A percentile compares a stretch with the other conserved stretches of the same genome.
phyloP scores from a whole-genome alignment of 2,113 vertebrate genomes.

The Kryptolebias marmoratus region DNA sequence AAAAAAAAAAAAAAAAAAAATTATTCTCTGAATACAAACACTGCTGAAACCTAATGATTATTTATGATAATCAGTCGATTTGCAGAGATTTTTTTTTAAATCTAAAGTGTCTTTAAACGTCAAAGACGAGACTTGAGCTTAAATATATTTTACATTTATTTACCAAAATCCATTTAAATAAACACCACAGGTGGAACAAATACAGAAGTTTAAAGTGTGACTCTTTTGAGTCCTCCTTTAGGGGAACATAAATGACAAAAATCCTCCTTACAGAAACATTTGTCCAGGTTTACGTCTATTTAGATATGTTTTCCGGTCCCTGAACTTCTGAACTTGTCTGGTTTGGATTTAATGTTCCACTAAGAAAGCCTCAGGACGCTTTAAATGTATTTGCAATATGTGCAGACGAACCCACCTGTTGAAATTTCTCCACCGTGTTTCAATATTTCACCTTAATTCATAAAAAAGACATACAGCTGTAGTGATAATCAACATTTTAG shows the following conservation, averaged over 20 bases:
- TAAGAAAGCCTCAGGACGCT: not conserved
- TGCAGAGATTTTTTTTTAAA: no score
- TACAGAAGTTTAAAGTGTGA: no score
- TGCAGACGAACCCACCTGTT: not conserved
- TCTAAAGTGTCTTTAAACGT: no score
- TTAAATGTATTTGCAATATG: slow-evolving; percentile 1
- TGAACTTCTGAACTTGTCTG: not conserved
- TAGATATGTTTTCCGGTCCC: not conserved
- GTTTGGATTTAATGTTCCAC: not conserved
- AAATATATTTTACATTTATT: no score
- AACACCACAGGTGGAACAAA: no score
- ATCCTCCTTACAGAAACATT: not conserved
- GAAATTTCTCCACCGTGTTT: slow-evolving; percentile 8
- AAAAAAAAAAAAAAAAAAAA: not conserved
- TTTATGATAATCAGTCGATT: no score
- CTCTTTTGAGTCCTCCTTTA: not conserved
- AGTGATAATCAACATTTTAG: slow-evolving; percentile 29
- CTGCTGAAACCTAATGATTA: not conserved
- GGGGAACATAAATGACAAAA: not conserved
- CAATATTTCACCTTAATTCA: not conserved
- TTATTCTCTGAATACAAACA: not conserved
- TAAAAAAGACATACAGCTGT: slow-evolving; percentile 18
- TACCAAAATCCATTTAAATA: no score
- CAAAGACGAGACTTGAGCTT: no score
- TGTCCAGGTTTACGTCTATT: not conserved